A percentile compares a stretch with the other conserved stretches of the same genome.
Conservation (phyloP, 2,888 invertebrate species). For the Anodontia alba region DNA sequence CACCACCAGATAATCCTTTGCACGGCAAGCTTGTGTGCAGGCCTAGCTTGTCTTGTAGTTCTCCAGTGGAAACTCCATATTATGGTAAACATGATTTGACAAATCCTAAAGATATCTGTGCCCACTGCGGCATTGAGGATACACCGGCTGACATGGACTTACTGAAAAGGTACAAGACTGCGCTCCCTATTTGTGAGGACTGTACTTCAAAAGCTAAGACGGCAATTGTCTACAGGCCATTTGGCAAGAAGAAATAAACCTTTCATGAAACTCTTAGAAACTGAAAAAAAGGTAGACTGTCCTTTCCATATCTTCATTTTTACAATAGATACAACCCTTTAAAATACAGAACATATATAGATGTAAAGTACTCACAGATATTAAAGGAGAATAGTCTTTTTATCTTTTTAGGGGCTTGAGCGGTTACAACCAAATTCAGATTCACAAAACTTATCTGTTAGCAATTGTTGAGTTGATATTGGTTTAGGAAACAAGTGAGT, state of each 20-base stretch:
- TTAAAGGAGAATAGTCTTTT: neutral
- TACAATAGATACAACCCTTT: neutral
- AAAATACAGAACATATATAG: neutral
- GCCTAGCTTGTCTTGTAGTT: neutral
- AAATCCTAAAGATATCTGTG: neutral
- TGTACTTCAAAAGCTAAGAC: neutral
- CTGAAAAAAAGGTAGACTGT: neutral
- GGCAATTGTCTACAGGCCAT: neutral
- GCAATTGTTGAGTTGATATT: too few species aligned
- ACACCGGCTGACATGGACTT: neutral
- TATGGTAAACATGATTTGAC: neutral
- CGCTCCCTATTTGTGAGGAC: neutral
- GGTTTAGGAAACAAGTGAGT: too few species aligned
- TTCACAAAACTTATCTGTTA: neutral
- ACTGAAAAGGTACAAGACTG: neutral
- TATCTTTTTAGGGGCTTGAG: neutral
- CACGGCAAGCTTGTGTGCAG: neutral
- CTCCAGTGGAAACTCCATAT: neutral
- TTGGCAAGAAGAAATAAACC: neutral
- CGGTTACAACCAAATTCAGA: neutral
- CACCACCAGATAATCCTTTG: neutral
- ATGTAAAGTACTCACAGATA: neutral
- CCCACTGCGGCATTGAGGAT: neutral
- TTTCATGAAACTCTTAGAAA: neutral
- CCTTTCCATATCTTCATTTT: neutral